These are phyloP conservation scores for Caretta caretta DNA, from an alignment of 2,113 vertebrate species.

Conservation along the genomic window DNA sequence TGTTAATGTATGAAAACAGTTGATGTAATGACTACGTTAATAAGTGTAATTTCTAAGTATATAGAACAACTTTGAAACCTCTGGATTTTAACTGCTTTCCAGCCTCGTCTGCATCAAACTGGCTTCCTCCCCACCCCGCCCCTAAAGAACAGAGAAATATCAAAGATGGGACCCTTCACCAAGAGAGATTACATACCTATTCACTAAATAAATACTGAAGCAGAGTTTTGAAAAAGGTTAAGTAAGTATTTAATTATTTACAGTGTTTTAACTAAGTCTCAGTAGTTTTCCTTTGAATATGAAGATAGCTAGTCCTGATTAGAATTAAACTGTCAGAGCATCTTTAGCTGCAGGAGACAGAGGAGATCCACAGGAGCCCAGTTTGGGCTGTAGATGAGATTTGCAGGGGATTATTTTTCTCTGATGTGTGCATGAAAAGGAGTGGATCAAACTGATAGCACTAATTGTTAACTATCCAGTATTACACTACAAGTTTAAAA, in stretches of 20 bases:
- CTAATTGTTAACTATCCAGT: neutral
- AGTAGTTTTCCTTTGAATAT: neutral
- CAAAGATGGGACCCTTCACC: neutral
- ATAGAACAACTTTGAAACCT: neutral
- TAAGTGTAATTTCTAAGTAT: neutral
- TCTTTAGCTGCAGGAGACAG: neutral
- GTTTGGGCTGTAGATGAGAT: neutral
- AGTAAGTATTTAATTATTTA: neutral
- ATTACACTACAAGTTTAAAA: neutral
- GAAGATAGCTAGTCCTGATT: neutral
- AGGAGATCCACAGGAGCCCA: neutral
- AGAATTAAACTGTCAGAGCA: neutral
- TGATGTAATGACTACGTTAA: neutral
- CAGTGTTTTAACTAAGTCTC: neutral
- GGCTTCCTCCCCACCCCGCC: neutral
- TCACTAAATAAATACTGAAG: neutral
- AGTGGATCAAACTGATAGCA: neutral
- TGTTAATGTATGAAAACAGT: neutral
- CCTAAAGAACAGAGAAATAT: neutral
- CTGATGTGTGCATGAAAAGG: neutral
- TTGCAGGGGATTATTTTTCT: neutral
- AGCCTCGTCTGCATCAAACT: neutral
- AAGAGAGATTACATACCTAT: neutral
- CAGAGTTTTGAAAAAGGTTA: neutral
- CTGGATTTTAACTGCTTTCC: neutral